phyloP scores from a whole-genome alignment of 2,888 invertebrate species.

The Andrena haemorrhoa region DNA sequence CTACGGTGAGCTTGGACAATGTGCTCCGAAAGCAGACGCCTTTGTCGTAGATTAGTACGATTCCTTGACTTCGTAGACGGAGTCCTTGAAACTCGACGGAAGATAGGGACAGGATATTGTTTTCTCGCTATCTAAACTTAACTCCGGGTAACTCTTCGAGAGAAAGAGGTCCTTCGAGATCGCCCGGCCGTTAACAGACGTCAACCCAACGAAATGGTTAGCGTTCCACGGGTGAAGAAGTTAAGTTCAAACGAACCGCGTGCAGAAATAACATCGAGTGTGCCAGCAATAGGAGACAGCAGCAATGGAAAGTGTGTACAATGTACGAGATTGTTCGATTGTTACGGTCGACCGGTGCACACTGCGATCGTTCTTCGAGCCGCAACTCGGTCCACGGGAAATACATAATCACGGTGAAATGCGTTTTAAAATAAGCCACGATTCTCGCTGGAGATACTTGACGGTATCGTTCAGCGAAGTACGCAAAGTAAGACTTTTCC shows the following conservation, averaged over 20 bases:
- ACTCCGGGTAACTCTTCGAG: not conserved
- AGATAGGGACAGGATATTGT: constrained; percentile 68
- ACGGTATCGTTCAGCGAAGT: constrained; percentile 45
- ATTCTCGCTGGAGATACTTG: constrained; percentile 21
- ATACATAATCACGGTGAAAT: constrained; percentile 40
- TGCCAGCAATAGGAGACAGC: too few relatives aligned
- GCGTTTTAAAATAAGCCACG: constrained; percentile 38
- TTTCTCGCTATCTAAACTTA: constrained; percentile 60
- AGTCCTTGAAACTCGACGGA: constrained; percentile 61
- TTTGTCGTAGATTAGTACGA: constrained; percentile 67
- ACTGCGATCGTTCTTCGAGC: constrained; percentile 13
- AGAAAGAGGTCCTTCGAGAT: constrained; percentile 7
- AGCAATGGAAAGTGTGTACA: not conserved
- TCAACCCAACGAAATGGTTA: constrained; percentile 1
- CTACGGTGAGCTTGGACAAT: constrained; percentile 58
- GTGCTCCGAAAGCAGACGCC: constrained; percentile 42
- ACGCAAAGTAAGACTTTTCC: constrained; percentile 54
- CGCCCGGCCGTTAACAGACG: constrained; percentile 21
- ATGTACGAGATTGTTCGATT: constrained; percentile 23
- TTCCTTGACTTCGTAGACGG: constrained; percentile 41
- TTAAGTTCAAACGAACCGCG: not conserved
- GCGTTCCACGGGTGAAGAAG: not conserved
- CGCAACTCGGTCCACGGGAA: constrained; percentile 14
- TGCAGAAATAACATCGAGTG: not conserved
- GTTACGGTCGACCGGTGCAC: constrained; percentile 6